Evolutionary conservation across 2,888 invertebrate genomes (phyloP).

Genomic region (Perdita meconis): DNA sequence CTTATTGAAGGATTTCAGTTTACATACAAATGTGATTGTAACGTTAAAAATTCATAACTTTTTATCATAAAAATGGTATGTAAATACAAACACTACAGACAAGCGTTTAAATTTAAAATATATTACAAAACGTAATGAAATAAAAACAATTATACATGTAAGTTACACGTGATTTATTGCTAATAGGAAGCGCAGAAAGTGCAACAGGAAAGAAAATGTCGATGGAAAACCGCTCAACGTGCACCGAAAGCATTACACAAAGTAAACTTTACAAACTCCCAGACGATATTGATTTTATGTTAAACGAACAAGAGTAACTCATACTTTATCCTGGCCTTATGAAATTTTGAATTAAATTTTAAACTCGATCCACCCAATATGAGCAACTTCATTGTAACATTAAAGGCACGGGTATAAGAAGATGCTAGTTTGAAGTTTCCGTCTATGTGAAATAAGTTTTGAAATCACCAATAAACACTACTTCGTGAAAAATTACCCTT

Average conservation of each 20-base stretch:
- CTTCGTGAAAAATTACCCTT: background rate
- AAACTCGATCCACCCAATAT: slow-evolving; percentile 7
- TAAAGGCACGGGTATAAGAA: background rate
- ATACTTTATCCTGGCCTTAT: slow-evolving; percentile 21
- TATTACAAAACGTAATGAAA: background rate
- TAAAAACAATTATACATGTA: background rate
- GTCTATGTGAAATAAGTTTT: background rate
- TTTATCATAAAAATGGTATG: background rate
- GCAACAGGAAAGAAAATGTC: background rate
- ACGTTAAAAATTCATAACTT: background rate
- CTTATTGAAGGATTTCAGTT: background rate
- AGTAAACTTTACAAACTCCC: slow-evolving; percentile 17
- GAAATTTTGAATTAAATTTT: slow-evolving; percentile 35
- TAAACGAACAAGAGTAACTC: slow-evolving; percentile 19
- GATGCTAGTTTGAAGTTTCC: slow-evolving; percentile 2
- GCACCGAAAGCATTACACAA: slow-evolving; percentile 11
- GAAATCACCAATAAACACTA: slow-evolving; percentile 1
- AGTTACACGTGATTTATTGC: no score
- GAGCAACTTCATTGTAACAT: slow-evolving; percentile 1
- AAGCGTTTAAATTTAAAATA: slow-evolving; percentile 1
- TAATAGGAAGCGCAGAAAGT: no score
- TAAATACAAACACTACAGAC: background rate
- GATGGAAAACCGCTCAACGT: background rate
- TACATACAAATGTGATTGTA: background rate
- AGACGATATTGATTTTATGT: slow-evolving; percentile 23